Evolutionary conservation across 2,113 vertebrate species (phyloP).

Genomic region (Promerops cafer): DNA sequence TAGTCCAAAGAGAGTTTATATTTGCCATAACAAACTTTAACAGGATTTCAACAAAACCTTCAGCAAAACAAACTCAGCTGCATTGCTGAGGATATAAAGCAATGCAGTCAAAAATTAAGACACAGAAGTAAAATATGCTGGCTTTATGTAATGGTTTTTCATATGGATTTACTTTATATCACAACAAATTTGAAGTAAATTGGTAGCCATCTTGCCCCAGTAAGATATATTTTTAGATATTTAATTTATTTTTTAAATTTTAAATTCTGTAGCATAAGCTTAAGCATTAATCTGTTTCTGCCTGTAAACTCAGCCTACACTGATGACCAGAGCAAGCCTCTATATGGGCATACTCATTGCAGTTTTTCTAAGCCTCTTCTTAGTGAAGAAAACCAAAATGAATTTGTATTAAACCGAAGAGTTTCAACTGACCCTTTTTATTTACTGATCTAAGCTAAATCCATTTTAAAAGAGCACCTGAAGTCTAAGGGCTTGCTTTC

Average conservation of each 20-base stretch:
- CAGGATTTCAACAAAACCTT: not conserved
- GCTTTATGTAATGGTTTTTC: not conserved
- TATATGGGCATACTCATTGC: rapidly evolving
- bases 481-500: not conserved
- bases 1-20: not conserved
- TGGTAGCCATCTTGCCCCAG: not conserved
- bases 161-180: not conserved
- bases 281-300: not conserved
- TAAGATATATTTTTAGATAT: not conserved
- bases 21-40: not conserved
- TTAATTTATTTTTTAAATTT: not conserved
- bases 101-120: not conserved
- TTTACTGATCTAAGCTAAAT: not conserved
- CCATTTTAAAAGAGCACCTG: not conserved
- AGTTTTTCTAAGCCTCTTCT: not conserved
- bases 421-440: not conserved
- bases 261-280: not conserved
- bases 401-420: not conserved
- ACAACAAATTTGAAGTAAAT: not conserved
- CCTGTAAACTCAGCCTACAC: not conserved
- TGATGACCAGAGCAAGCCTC: not conserved
- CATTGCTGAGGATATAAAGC: not conserved
- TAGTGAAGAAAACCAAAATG: not conserved
- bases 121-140: not conserved
- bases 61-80: not conserved